Evolutionary conservation across 1,140 invertebrate genomes (phyloP).

Genomic region (Pectinophora gossypiella): DNA sequence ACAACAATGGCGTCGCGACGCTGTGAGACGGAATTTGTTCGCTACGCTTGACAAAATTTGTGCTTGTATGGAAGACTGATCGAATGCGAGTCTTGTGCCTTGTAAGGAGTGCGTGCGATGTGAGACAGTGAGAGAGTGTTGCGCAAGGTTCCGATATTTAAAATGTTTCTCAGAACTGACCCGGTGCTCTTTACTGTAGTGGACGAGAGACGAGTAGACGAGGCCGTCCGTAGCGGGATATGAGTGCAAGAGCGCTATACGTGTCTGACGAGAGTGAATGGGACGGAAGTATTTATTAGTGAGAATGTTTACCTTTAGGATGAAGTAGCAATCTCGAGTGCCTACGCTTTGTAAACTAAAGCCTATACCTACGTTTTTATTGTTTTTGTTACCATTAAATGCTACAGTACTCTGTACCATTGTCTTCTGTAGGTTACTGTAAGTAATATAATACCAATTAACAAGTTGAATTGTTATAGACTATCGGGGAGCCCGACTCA

Average conservation of each 20-base stretch:
- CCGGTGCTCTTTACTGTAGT: slow-evolving; percentile 65
- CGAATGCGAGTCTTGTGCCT: slow-evolving; percentile 47
- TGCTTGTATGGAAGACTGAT: slow-evolving; percentile 60
- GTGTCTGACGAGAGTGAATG: slow-evolving; percentile 23
- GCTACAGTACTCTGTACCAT: slow-evolving; percentile 69
- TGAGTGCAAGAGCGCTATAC: slow-evolving; percentile 38
- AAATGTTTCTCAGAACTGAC: slow-evolving; percentile 62
- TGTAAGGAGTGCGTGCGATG: slow-evolving; percentile 16
- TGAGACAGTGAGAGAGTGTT: slow-evolving; percentile 36
- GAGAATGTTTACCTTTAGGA: slow-evolving; percentile 66
- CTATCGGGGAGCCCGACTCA: slow-evolving; percentile 23
- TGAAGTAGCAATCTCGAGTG: slow-evolving; percentile 74
- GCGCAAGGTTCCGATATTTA: slow-evolving; percentile 40
- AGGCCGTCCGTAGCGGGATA: slow-evolving; percentile 60
- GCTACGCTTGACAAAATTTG: slow-evolving; percentile 39
- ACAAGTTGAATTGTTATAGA: slow-evolving; percentile 72
- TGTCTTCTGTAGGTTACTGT: slow-evolving; percentile 68
- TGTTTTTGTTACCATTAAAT: slow-evolving; percentile 74
- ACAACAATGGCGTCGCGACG: slow-evolving; percentile 43
- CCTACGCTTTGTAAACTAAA: slow-evolving; percentile 74
- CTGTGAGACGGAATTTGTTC: slow-evolving; percentile 39
- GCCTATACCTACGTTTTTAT: slow-evolving; percentile 63
- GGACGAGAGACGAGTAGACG: slow-evolving; percentile 51
- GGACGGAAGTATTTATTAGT: slow-evolving; percentile 69
- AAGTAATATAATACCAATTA: slow-evolving; percentile 71